These are phyloP conservation scores for Mus musculus DNA, from an alignment of 2,113 vertebrate genomes.

Conservation along the genomic window DNA sequence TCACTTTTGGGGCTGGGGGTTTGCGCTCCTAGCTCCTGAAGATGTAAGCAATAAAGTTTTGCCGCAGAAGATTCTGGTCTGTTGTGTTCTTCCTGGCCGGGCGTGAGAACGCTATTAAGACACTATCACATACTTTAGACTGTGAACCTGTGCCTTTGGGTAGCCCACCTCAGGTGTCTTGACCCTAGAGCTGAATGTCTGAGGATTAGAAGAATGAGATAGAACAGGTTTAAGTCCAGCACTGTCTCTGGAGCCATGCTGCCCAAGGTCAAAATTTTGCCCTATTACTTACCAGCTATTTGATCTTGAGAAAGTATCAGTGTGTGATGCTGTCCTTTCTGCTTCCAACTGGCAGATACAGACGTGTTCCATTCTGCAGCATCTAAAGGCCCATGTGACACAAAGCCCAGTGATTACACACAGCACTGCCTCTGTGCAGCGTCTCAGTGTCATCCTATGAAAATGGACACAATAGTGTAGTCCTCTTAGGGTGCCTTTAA, in stretches of 20 bases:
- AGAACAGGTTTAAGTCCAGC: neutral
- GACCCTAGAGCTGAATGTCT: neutral
- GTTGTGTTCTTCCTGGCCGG: too few relatives aligned
- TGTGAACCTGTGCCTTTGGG: neutral
- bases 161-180: neutral
- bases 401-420: neutral
- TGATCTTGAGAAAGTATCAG: neutral
- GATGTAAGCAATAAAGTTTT: too few relatives aligned
- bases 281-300: neutral
- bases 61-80: too few relatives aligned
- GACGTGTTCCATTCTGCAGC: neutral
- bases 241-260: neutral
- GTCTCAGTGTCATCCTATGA: slow-evolving; percentile 7
- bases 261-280: neutral
- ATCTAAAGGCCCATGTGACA: neutral
- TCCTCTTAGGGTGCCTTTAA: neutral
- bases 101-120: too few relatives aligned
- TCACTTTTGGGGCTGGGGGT: too few relatives aligned
- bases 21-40: too few relatives aligned
- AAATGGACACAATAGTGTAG: neutral
- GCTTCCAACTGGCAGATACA: neutral
- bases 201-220: neutral
- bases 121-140: neutral
- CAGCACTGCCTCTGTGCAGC: neutral
- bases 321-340: neutral